phyloP scores from a whole-genome alignment of 2,113 vertebrate genomes.

The Spea bombifrons region DNA sequence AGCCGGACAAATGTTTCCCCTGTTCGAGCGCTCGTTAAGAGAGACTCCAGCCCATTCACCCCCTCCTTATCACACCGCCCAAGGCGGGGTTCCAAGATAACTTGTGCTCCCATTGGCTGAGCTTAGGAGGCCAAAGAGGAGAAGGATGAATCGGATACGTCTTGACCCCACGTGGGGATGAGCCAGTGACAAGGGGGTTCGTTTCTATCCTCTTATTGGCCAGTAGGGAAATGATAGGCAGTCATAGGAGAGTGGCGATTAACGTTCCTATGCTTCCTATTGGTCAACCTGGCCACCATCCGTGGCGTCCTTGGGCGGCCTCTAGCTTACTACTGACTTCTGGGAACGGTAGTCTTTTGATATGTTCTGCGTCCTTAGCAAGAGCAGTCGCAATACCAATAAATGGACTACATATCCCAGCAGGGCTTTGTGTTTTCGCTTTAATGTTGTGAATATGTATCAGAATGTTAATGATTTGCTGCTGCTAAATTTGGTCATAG shows the following conservation, averaged over 20 bases:
- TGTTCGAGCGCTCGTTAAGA: constrained; percentile 73
- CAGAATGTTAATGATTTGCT: constrained; percentile 78
- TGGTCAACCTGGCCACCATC: constrained; percentile 57
- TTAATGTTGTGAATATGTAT: constrained; percentile 75
- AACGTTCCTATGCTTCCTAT: constrained; percentile 61
- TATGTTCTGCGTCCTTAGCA: fast-evolving
- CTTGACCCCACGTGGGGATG: constrained; percentile 69
- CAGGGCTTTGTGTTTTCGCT: constrained; percentile 47
- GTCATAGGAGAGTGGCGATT: constrained; percentile 62
- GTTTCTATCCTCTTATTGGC: constrained; percentile 62
- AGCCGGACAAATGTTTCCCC: constrained; percentile 79
- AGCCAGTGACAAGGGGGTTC: neutral
- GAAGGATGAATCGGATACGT: constrained; percentile 3
- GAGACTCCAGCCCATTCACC: constrained; percentile 58
- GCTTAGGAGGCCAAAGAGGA: neutral
- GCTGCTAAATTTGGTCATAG: constrained; percentile 82
- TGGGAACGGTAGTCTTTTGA: constrained; percentile 62
- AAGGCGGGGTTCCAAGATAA: neutral
- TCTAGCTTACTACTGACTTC: constrained; percentile 40
- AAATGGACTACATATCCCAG: constrained; percentile 64
- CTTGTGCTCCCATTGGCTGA: constrained; percentile 52
- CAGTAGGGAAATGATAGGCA: constrained; percentile 66
- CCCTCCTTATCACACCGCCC: constrained; percentile 26
- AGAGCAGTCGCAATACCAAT: fast-evolving
- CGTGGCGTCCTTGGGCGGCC: constrained; percentile 38